Percentiles rank a stretch among this genome's conserved stretches.
phyloP scores from a whole-genome alignment of 2,888 invertebrate species.

The Mimachlamys varia region DNA sequence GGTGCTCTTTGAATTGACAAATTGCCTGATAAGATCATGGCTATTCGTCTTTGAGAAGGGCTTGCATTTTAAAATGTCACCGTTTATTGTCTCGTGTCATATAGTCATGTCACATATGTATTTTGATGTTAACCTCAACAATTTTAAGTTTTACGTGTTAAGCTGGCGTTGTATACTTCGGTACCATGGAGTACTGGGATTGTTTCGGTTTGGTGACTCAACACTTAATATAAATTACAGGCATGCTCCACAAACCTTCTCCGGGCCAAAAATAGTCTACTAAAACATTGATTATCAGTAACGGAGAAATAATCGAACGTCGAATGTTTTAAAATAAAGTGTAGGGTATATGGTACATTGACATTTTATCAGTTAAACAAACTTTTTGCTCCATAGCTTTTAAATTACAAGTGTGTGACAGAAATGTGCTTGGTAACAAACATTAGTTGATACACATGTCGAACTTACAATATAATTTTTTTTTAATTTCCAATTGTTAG shows the following conservation, averaged over 20 bases:
- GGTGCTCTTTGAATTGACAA: conserved; percentile 1
- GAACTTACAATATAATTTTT: not conserved
- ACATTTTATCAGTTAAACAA: not conserved
- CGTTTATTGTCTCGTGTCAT: not conserved
- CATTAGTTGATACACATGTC: not conserved
- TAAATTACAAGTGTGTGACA: not conserved
- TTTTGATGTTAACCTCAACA: conserved; percentile 17
- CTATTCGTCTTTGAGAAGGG: not conserved
- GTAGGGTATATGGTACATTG: not conserved
- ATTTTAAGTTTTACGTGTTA: not conserved
- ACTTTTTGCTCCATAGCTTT: not conserved
- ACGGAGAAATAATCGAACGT: not conserved
- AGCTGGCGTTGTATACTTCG: not conserved
- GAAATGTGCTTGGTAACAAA: not conserved
- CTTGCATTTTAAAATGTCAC: conserved; percentile 1
- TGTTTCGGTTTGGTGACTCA: not conserved
- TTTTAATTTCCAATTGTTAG: not conserved
- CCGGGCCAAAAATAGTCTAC: not conserved
- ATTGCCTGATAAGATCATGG: not conserved
- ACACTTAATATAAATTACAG: conserved; percentile 4
- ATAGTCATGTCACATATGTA: not conserved
- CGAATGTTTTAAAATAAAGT: not conserved
- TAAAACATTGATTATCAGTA: not conserved
- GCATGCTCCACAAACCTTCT: not conserved
- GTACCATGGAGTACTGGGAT: not conserved